Base-by-base conservation (phyloP, 2,888 invertebrate genomes). In the Pharmacophagus antenor region DNA sequence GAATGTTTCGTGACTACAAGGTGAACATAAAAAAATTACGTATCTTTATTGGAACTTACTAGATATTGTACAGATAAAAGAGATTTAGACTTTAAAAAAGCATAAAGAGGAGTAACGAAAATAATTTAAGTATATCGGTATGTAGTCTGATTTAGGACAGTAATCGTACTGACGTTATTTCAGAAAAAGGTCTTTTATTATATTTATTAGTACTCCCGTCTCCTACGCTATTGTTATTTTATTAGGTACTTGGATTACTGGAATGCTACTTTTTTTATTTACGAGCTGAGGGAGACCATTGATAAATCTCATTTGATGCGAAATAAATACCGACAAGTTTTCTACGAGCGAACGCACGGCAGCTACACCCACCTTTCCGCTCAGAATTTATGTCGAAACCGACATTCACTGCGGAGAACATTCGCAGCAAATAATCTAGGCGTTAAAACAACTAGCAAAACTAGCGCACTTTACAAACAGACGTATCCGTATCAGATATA, bases 401-500 rank as follows among this genome's bases (percentile, higher is more conserved):
- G 80, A 83, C 87, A 85, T 84, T 88, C 85, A 82, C 82, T 78
- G 73, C 76, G 69, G 81, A 83, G 82, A 85, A 87, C 83, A 84
- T 81, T 85, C 77, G 81, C 79, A 83, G 84, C 87, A 88, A 88
- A 88, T 85, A 88, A 87, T 80, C 85, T 77, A 85, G 88, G 89
- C 85, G 88, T 89, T 90, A 88, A 88, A 86, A 88, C 86, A 85
- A 85, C 86, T 82, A 83, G 81, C 82, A 77, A 77, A 82, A 87
- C 85, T 84, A 76, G 88, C 84, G 84, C 87, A 89, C 88, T 89
- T 87, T 87, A 88, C 88, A 88, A 88, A 88, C 88, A 88, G 88
- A 88, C 89, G 82, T 88, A 88, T 84, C 86, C 85, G 84, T 88
- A 88, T 88, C 90, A 85, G 88, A 88, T 88, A 86, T 77, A 82